phyloP scores from a whole-genome alignment of 2,888 invertebrate genomes.

The Cenopis cana region DNA sequence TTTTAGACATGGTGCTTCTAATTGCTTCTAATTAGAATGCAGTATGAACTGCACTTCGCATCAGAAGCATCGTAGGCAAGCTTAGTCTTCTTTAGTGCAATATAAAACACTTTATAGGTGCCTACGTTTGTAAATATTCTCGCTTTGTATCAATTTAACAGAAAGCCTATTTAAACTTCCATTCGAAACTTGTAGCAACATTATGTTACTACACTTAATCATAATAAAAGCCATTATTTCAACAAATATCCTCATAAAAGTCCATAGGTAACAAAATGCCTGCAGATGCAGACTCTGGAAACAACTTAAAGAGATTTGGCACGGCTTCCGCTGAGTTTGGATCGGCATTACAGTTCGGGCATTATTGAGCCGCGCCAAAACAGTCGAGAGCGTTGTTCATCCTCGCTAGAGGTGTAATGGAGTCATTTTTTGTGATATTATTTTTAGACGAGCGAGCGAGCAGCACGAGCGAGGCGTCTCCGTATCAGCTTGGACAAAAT shows the following conservation, averaged over 20 bases:
- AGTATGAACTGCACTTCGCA: not conserved
- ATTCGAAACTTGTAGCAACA: not conserved
- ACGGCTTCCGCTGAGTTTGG: constrained; percentile 69
- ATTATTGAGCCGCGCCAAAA: constrained; percentile 66
- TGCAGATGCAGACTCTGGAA: constrained; percentile 41
- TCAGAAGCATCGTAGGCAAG: not conserved
- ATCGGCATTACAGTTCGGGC: constrained; percentile 61
- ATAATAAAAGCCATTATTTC: constrained; percentile 32
- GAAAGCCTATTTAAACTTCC: not conserved
- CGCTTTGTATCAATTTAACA: not conserved
- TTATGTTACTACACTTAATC: constrained; percentile 9
- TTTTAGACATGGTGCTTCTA: not conserved
- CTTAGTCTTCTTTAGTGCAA: not conserved
- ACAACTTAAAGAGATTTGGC: constrained; percentile 68
- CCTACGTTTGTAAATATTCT: not conserved
- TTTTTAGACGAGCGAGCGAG: too few species aligned
- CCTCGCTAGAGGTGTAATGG: constrained; percentile 6
- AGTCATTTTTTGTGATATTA: constrained; percentile 3
- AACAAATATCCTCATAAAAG: constrained; percentile 40
- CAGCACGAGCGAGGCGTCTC: too few species aligned
- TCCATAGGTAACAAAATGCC: constrained; percentile 41
- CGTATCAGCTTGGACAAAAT: too few species aligned
- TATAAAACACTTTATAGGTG: not conserved
- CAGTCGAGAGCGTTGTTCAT: constrained; percentile 47
- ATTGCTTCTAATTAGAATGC: not conserved